phyloP scores from a whole-genome alignment of 37 sponge, comb jelly and placozoan genomes.

The Eunapius fragilis region DNA sequence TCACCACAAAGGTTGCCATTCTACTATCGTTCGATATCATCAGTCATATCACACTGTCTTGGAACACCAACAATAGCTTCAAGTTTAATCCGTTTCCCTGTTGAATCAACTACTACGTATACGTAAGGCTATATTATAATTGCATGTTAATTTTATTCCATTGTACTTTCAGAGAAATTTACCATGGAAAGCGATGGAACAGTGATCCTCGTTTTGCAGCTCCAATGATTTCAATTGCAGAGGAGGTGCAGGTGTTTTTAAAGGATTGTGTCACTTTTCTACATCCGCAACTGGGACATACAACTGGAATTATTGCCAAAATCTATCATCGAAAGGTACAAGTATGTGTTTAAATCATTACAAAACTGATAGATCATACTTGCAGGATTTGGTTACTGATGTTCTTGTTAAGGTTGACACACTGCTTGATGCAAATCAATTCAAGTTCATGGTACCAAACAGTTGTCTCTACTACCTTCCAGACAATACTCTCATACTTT shows the following conservation, averaged over 20 bases:
- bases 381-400: not conserved
- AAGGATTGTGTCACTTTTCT: not conserved
- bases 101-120: not conserved
- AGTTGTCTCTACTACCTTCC: not conserved
- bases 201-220: slow-evolving; percentile 6
- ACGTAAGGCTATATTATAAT: not conserved
- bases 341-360: not conserved
- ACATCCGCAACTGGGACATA: not conserved
- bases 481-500: not conserved
- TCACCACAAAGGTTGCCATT: not conserved
- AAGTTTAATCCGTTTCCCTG: not conserved
- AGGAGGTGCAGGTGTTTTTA: not conserved
- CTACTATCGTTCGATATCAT: not conserved
- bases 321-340: not conserved
- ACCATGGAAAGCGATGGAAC: not conserved
- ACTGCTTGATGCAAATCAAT: not conserved
- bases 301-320: not conserved
- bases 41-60: not conserved
- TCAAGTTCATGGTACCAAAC: not conserved
- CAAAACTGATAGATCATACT: not conserved
- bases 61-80: not conserved
- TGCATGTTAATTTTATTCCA: not conserved
- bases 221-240: not conserved
- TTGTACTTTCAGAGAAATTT: not conserved
- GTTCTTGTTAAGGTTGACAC: not conserved